A percentile compares a stretch with the other conserved stretches of the same genome.
Evolutionary conservation across 2,888 invertebrate genomes (phyloP).

Genomic region (Pachymerium ferrugineum): DNA sequence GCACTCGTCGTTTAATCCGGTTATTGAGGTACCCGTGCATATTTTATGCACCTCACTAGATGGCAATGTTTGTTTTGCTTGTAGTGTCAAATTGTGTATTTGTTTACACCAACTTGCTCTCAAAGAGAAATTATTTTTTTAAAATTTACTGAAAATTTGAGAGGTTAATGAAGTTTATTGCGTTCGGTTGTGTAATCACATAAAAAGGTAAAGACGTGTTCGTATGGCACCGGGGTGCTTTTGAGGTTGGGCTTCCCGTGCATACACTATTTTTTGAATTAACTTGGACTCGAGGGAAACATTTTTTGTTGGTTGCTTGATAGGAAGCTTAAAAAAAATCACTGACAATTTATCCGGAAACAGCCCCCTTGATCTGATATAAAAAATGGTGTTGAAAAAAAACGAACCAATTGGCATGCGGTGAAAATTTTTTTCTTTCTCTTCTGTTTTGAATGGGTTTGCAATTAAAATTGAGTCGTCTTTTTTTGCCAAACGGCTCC

Average conservation of each 20-base stretch:
- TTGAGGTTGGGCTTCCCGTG: background rate
- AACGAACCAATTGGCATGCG: background rate
- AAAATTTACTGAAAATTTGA: background rate
- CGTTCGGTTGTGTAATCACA: background rate
- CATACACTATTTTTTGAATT: background rate
- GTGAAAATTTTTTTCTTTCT: slow-evolving; percentile 38
- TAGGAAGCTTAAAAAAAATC: no score
- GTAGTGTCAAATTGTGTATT: background rate
- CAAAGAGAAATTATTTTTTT: no score
- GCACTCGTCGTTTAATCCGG: slow-evolving; percentile 20
- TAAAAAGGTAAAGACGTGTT: background rate
- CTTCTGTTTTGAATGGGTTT: slow-evolving; percentile 2
- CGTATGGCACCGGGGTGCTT: slow-evolving; percentile 19
- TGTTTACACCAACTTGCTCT: no score
- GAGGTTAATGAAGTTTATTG: background rate
- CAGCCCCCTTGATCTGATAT: no score
- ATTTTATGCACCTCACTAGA: slow-evolving; percentile 6
- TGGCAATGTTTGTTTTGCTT: slow-evolving; percentile 4
- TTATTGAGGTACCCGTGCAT: slow-evolving; percentile 13
- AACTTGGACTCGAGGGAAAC: background rate
- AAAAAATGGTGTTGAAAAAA: background rate
- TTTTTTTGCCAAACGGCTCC: background rate
- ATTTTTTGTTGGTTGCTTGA: no score
- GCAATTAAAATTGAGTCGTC: background rate
- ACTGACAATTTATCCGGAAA: no score